These are phyloP conservation scores for Rhyacophila brunnea DNA, from an alignment of 1,140 invertebrate genomes.

Conservation along the genomic window DNA sequence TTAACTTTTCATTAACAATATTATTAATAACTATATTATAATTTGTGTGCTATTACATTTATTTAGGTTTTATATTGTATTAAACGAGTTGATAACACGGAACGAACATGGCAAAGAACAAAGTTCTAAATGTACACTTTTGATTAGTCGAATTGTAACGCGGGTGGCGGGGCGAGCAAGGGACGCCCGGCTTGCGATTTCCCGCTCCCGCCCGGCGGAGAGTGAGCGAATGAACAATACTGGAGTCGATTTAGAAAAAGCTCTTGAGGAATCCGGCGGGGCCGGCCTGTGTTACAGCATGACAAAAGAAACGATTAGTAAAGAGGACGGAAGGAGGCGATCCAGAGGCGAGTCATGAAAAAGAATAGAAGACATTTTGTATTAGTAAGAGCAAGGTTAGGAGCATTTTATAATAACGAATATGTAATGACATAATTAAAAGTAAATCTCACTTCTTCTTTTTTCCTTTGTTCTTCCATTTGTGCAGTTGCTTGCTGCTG, in stretches of 20 bases:
- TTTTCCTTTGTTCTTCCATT: conserved; percentile 61
- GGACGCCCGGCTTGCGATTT: too few relatives aligned
- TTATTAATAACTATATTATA: conserved; percentile 29
- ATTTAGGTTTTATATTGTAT: conserved; percentile 23
- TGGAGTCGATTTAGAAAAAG: conserved; percentile 70
- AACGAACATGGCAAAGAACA: conserved; percentile 32
- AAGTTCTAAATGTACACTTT: conserved; percentile 27
- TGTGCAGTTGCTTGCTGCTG: conserved; percentile 71
- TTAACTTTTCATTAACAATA: conserved; percentile 28
- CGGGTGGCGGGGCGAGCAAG: too few relatives aligned
- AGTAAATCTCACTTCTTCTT: conserved; percentile 51
- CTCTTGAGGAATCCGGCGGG: conserved; percentile 86
- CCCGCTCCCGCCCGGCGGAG: conserved; percentile 7
- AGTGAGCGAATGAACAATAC: conserved; percentile 28
- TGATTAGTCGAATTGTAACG: background rate
- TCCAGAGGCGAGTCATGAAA: conserved; percentile 26
- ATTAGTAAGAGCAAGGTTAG: conserved; percentile 21
- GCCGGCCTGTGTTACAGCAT: conserved; percentile 63
- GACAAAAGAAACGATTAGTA: background rate
- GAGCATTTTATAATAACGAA: background rate
- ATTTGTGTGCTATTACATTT: conserved; percentile 37
- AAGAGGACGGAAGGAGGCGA: conserved; percentile 9
- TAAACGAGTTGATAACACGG: conserved; percentile 32
- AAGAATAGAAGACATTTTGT: conserved; percentile 13
- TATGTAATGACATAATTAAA: background rate